Evolutionary conservation across 2,888 invertebrate species (phyloP), one percentile per base, ranked within the genome.

Genomic region (Pogonocherus hispidulus): DNA sequence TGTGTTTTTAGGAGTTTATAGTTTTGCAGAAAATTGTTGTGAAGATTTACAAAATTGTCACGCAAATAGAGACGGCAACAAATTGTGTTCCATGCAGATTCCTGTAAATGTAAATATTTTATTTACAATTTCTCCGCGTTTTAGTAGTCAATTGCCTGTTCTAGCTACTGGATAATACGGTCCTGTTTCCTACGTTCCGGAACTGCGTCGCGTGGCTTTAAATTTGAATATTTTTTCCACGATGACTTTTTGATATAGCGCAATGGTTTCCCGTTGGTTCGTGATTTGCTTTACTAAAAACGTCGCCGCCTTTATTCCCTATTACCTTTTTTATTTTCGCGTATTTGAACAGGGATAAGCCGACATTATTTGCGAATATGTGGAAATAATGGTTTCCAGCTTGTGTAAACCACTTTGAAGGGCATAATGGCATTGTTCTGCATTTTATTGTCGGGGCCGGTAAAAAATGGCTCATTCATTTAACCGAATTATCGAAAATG

Each of bases 341-440:
- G 32, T 54, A 23, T 23, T 32, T 19, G 44, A 44, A 59, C 59
- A 46, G 59, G 47, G 59, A 59, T 59, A 27, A 47, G 59, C 35
- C 14, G 59, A 19, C 41, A 47, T 59, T 59, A 32, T 47, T 59
- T 8, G 19, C 47, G 32, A 59, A 59, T 47, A 59, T 47, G 46
- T 35, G 59, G 32, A 59, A 59, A 59, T 59, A 59, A 59, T 59
- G 59, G 59, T 16, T 47, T 47, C 46, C 46, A 32, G 47, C 47
- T 47, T 59, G 27, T 59, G 27, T 47, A 59, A 47, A 47, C 59
- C 47, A 46, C 56, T 51, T 54, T 32, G 37, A 35, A 41, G 49
- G 20, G 41, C 55, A 23, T 67, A 67, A 67, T 67, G 49, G 67
- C 54, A 54, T 44, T 49, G 59, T 64, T 49, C 63, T 67, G 67